Evolutionary conservation across 2,113 vertebrate genomes (phyloP), one percentile per base, ranked within the genome.

Genomic region (Mugil cephalus): DNA sequence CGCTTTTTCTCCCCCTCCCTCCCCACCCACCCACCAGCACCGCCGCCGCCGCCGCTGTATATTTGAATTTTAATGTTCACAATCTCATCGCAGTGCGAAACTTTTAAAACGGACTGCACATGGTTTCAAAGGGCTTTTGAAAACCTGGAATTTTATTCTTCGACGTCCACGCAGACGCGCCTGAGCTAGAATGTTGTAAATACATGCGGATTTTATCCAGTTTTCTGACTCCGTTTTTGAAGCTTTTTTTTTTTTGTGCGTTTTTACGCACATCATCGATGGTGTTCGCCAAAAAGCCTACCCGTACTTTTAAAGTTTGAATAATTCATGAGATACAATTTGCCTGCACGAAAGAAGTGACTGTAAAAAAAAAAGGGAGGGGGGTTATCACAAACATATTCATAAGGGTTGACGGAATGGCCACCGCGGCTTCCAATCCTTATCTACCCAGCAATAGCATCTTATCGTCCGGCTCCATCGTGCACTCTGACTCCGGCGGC

Each of bases 341-440:
- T 92, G 81, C 86, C 88, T 87, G 79, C 84, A 91, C 83, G 84
- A 90, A 92, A 91, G 75, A 93, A 94, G 90, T 92, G 89, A 92
- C 80, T 92, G 84, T 88, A 82, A 30, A 30, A 30, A 82, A 82
- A 89, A 86, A 88, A 89, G 91, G 91, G 84, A 89, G 89, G 86
- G 87, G 91, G 79, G 89, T 86, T 77, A 88, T 87, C 84, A 92
- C 90, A 86, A 88, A 92, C 88, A 90, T 91, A 90, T 92, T 93
- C 90, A 91, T 92, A 93, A 92, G 92, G 92, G 91, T 89, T 90
- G 89, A 91, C 94, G 94, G 93, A 89, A 97, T 97, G 96, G 96
- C 96, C 94, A 96, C 96, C 87, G 96, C 96, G 90, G 95, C 96
- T 92, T 97, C 96, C 92, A 98, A 98, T 92, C 96, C 96, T 77